phyloP scores from a whole-genome alignment of 2,113 vertebrate species.

The Zootoca vivipara region DNA sequence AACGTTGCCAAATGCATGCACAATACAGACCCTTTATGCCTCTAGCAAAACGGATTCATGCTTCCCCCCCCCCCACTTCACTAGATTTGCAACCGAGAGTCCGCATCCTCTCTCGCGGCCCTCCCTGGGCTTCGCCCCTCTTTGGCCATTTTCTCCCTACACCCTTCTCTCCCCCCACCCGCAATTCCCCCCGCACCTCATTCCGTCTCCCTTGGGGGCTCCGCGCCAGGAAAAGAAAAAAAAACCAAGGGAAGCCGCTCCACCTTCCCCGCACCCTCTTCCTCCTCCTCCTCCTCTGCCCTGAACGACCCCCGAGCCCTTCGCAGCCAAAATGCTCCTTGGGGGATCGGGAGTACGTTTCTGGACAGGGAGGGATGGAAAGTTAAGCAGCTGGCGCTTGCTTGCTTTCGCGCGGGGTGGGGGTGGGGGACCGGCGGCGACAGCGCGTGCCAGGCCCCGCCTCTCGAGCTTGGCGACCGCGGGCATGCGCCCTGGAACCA shows the following conservation, averaged over 20 bases:
- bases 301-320: conserved; percentile 41
- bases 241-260: no score
- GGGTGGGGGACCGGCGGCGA: neutral
- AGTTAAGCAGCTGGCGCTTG: no score
- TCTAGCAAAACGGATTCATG: no score
- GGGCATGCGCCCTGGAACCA: conserved; percentile 31
- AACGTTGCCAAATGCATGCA: no score
- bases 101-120: neutral
- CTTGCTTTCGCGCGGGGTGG: neutral
- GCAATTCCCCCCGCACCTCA: neutral
- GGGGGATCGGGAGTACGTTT: neutral
- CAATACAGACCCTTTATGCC: no score
- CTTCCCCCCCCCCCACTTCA: neutral
- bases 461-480: conserved; percentile 37
- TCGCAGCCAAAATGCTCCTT: neutral
- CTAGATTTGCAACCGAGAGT: no score
- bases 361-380: neutral
- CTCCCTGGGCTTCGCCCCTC: neutral
- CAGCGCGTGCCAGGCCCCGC: conserved; percentile 6
- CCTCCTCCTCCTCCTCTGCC: conserved; percentile 33
- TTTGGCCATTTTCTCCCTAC: conserved; percentile 17
- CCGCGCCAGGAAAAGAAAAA: no score
- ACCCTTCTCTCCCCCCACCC: neutral
- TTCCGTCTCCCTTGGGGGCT: no score
- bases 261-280: no score